Percentiles rank a stretch among this genome's conserved stretches.
Conservation (phyloP, 2,113 vertebrate genomes). For the Cygnus buccinator region DNA sequence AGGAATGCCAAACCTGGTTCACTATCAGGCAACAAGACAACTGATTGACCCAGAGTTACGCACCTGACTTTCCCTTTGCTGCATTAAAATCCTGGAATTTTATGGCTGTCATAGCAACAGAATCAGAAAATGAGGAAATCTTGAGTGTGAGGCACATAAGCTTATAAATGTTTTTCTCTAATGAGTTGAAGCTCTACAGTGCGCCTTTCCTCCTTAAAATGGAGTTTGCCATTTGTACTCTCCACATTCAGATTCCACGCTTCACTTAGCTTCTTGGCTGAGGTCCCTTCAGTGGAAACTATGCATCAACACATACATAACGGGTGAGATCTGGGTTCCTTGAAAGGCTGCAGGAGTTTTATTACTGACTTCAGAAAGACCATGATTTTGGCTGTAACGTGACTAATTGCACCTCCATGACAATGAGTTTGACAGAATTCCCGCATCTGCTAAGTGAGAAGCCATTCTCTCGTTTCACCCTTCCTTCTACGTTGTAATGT, state of each 20-base stretch:
- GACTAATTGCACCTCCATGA: not conserved
- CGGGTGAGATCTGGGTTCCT: not conserved
- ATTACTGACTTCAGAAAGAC: not conserved
- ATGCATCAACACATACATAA: not conserved
- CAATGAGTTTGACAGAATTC: not conserved
- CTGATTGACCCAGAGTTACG: not conserved
- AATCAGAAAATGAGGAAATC: not conserved
- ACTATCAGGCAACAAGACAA: not conserved
- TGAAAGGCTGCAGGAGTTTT: not conserved
- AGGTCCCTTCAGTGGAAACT: not conserved
- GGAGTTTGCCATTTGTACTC: not conserved
- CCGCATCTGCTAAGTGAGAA: fast-evolving
- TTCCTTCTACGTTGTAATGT: not conserved
- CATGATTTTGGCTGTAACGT: not conserved
- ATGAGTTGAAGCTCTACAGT: not conserved
- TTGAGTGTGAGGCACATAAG: not conserved
- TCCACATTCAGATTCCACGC: not conserved
- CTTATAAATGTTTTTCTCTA: not conserved
- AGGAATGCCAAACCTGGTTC: not conserved
- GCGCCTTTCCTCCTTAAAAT: not conserved
- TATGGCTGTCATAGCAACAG: slow-evolving; percentile 1
- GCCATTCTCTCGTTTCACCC: not conserved
- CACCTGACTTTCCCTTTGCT: not conserved
- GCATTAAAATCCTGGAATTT: not conserved
- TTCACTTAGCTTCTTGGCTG: slow-evolving; percentile 11